These are phyloP conservation scores for Bufotes viridis DNA, from an alignment of 2,797 vertebrate species.

Conservation along the genomic window DNA sequence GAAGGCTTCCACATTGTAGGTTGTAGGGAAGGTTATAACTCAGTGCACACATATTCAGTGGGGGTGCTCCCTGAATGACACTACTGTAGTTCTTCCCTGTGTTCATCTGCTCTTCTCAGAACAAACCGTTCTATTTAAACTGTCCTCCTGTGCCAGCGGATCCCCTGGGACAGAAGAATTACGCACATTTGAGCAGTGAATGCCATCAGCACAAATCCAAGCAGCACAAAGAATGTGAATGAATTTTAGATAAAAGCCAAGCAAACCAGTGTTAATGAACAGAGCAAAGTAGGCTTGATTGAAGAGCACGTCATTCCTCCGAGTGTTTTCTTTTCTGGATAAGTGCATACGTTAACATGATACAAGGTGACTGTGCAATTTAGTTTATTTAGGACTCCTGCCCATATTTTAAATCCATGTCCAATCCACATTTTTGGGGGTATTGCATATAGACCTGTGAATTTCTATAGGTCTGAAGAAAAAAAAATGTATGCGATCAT, in stretches of 20 bases:
- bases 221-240: constrained; percentile 13
- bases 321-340: not conserved
- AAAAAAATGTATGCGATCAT: no score
- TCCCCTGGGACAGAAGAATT: constrained; percentile 34
- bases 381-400: not conserved
- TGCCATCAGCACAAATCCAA: constrained; percentile 11
- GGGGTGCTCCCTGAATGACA: not conserved
- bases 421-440: no score
- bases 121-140: constrained; percentile 29
- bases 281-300: not conserved
- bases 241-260: constrained; percentile 8
- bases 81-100: not conserved
- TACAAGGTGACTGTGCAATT: not conserved
- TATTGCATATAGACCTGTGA: no score
- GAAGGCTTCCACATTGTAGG: not conserved
- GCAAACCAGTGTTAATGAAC: not conserved
- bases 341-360: not conserved
- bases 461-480: no score
- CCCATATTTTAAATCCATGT: no score
- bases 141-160: constrained; percentile 18
- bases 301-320: no score
- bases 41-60: not conserved
- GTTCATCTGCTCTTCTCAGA: constrained; percentile 23
- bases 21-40: not conserved
- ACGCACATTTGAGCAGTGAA: constrained; percentile 15